These are phyloP conservation scores for Acropternis orthonyx DNA, from an alignment of 2,797 vertebrate genomes.

Conservation along the genomic window DNA sequence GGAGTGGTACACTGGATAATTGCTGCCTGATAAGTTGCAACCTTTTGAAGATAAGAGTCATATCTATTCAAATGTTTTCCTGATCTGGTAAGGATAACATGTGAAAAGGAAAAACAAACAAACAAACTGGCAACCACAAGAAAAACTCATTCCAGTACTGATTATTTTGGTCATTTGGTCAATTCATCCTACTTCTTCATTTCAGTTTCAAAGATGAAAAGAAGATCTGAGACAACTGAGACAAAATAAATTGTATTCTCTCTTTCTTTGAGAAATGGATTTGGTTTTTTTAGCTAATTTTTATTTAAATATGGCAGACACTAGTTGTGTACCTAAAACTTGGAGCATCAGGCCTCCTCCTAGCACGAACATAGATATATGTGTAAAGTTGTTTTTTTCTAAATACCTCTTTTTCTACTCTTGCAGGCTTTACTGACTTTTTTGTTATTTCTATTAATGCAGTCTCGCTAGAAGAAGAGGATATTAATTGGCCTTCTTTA, in stretches of 20 bases:
- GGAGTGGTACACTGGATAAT: not conserved
- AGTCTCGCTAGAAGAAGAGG: not conserved
- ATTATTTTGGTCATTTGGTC: not conserved
- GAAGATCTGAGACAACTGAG: not conserved
- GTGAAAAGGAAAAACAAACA: not conserved
- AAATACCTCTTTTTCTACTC: not conserved
- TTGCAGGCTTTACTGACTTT: not conserved
- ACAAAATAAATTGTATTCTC: not conserved
- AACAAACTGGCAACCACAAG: accelerated
- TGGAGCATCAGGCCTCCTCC: not conserved
- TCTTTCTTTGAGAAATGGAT: not conserved
- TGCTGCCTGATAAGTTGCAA: not conserved
- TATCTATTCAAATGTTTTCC: not conserved
- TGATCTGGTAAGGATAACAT: not conserved
- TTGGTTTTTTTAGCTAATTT: not conserved
- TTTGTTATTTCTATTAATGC: not conserved
- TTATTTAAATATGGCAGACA: not conserved
- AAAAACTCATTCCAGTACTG: not conserved
- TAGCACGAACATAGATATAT: accelerated
- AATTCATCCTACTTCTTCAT: not conserved
- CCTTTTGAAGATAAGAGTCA: not conserved
- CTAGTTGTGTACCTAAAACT: not conserved
- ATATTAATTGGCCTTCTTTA: not conserved
- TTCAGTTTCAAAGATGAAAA: not conserved
- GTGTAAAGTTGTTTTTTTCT: not conserved